A percentile compares a stretch with the other conserved stretches of the same genome.
These are phyloP conservation scores for Hoplias malabaricus DNA, from an alignment of 2,113 vertebrate species.

Conservation along the genomic window DNA sequence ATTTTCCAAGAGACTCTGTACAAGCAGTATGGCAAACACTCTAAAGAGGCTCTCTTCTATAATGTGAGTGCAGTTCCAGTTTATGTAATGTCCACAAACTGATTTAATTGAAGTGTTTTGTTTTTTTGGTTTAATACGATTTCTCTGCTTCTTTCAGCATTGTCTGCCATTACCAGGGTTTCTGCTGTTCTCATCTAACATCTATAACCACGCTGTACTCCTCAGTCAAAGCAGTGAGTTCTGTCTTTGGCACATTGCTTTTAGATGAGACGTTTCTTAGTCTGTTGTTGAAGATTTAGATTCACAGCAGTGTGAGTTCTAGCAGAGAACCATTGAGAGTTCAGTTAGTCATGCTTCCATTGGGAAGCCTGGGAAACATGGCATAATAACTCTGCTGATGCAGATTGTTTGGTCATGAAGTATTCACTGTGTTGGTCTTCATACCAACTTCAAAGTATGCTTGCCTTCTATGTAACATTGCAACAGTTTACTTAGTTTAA, in stretches of 20 bases:
- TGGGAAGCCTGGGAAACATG: neutral
- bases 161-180: slow-evolving; percentile 92
- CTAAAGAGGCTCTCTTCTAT: slow-evolving; percentile 94
- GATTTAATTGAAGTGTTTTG: neutral
- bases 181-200: slow-evolving; percentile 88
- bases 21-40: slow-evolving; percentile 91
- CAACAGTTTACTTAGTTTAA: neutral
- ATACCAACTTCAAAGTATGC: neutral
- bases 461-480: neutral
- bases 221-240: slow-evolving; percentile 91
- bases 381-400: neutral
- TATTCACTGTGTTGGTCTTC: neutral
- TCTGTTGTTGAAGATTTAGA: neutral
- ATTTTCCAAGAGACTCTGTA: slow-evolving; percentile 96
- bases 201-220: slow-evolving; percentile 83
- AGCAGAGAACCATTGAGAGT: neutral
- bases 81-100: neutral
- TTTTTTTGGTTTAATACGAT: neutral
- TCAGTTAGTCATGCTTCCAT: neutral
- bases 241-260: neutral
- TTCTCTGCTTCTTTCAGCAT: slow-evolving; percentile 74
- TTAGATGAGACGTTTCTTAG: neutral
- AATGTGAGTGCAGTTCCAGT: slow-evolving; percentile 78
- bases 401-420: neutral
- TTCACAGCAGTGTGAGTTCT: neutral